phyloP scores from a whole-genome alignment of 2,113 vertebrate genomes.

The Danionella cerebrum region DNA sequence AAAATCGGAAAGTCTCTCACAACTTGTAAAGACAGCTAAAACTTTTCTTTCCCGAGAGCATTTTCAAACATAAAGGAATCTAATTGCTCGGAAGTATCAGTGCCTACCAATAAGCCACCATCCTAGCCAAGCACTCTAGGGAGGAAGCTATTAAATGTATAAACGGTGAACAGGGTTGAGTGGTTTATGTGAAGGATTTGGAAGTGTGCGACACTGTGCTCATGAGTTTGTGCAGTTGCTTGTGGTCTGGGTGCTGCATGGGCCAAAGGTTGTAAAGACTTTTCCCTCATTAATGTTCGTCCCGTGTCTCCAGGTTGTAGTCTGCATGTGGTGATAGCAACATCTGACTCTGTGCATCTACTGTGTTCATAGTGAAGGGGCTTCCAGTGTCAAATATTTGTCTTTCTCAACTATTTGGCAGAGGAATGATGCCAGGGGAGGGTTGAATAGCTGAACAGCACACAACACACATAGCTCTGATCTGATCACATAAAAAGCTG shows the following conservation, averaged over 20 bases:
- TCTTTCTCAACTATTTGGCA: constrained; percentile 14
- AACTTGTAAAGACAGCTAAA: too few species aligned
- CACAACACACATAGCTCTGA: too few species aligned
- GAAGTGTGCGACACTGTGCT: too few species aligned
- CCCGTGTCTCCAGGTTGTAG: constrained; percentile 5
- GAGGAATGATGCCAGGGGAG: neutral
- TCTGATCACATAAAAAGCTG: neutral
- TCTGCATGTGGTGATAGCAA: neutral
- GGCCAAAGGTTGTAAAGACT: constrained; percentile 18
- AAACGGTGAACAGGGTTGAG: too few species aligned
- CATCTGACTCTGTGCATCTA: constrained; percentile 1
- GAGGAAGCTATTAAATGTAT: too few species aligned
- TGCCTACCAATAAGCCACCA: too few species aligned
- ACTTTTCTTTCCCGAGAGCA: too few species aligned
- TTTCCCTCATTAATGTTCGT: constrained; percentile 19
- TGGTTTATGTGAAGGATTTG: too few species aligned
- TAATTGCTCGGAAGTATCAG: too few species aligned
- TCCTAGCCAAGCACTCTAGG: too few species aligned
- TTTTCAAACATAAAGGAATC: too few species aligned
- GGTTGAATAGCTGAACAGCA: neutral
- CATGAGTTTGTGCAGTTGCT: constrained; percentile 5
- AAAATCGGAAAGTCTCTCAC: too few species aligned
- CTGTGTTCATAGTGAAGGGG: constrained; percentile 14
- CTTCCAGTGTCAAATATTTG: constrained; percentile 31
- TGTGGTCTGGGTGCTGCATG: neutral